Evolutionary conservation across 2,797 vertebrate genomes (phyloP).

Genomic region (Streptopelia turtur): DNA sequence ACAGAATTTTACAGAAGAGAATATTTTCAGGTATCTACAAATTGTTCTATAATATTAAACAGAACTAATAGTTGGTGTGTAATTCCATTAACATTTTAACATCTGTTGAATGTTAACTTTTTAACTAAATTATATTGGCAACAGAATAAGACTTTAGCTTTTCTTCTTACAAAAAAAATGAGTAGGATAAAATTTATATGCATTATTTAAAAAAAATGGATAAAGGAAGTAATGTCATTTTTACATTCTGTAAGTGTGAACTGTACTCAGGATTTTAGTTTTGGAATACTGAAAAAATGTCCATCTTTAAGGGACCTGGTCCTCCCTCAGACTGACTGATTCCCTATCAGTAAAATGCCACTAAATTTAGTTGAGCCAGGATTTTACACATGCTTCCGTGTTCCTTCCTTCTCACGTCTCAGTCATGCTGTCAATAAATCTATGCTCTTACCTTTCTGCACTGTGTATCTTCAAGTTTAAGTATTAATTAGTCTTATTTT

Average conservation of each 20-base stretch:
- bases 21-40: slow-evolving; percentile 81
- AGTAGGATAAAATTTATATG: background rate
- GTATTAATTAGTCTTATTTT: background rate
- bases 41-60: background rate
- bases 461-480: background rate
- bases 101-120: background rate
- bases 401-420: background rate
- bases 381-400: background rate
- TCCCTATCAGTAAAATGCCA: background rate
- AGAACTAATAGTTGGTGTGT: background rate
- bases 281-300: background rate
- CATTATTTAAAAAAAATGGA: background rate
- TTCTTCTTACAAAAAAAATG: background rate
- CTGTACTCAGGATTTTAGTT: background rate
- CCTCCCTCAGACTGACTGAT: background rate
- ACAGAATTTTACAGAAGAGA: slow-evolving; percentile 70
- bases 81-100: background rate
- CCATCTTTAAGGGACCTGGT: background rate
- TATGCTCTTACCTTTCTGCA: background rate
- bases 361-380: background rate
- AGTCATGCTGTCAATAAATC: background rate
- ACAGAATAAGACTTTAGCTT: background rate
- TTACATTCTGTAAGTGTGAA: background rate
- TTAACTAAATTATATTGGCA: background rate
- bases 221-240: background rate